Evolutionary conservation across 2,888 invertebrate genomes (phyloP), one percentile per base, ranked within the genome.

Genomic region (Ectropis crepuscularia): DNA sequence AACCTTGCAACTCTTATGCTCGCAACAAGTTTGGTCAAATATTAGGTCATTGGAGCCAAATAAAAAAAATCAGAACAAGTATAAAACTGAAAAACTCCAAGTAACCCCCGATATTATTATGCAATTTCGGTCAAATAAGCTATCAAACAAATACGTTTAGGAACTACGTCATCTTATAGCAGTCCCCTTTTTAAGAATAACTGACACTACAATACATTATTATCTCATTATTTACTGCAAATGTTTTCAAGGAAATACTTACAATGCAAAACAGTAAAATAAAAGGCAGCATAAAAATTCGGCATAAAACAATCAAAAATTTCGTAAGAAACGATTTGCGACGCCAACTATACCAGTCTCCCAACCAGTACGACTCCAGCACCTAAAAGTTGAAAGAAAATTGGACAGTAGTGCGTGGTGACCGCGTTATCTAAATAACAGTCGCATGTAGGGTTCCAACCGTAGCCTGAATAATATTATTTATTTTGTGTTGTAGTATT

Each of bases 331-430:
- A 74, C 0, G 90, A 86, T 62, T 92, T 94, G 67, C 87, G 85
- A 63, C 91, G 91, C 94, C 95, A 95, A 62, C 90, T 83, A 83
- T 93, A 88, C 90, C 94, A 95, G 12, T 93, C 90, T 0, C 95
- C 96, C 48, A 94, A 88, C 96, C 96, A 96, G 61, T 94, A 94
- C 41, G 93, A 92, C 71, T 95, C 95, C 71, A 96, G 82, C 12
- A 86, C 87, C 88, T 87, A 69, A 38, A 73, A 72, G 6, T 64
- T 38, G 49, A 54, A 64, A 53, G 46, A 63, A 50, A 62, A 50
- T 53, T 53, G 47, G 42, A 54, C 46, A 60, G 55, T 49, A 55
- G 55, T 49, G 46, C 42, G 48, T 62, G 50, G 57, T 63, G 65
- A 61, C 65, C 65, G 60, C 60, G 57, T 65, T 69, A 53, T 61